These are phyloP conservation scores for Actinia equina DNA, from an alignment of 64 coral and sea anemone genomes.

Conservation along the genomic window DNA sequence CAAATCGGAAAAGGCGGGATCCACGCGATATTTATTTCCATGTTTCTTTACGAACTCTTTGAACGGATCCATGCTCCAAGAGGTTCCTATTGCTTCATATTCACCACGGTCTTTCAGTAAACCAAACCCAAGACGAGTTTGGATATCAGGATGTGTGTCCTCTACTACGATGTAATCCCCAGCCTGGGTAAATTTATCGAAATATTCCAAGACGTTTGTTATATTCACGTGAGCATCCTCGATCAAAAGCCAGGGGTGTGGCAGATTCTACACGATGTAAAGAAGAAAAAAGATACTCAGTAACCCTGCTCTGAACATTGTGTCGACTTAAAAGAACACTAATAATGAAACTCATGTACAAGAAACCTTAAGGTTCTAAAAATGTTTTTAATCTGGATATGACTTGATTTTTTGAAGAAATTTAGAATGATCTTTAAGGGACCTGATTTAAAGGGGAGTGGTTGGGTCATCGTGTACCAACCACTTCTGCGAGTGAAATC, in stretches of 20 bases:
- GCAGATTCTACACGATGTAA: slow-evolving; percentile 16
- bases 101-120: slow-evolving; percentile 7
- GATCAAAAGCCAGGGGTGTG: slow-evolving; percentile 51
- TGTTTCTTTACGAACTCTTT: slow-evolving; percentile 39
- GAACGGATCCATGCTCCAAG: background rate
- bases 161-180: slow-evolving; percentile 58
- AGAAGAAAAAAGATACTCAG: background rate
- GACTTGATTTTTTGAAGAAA: no score
- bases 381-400: no score
- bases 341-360: no score
- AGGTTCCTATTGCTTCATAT: background rate
- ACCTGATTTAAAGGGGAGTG: no score
- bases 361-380: no score
- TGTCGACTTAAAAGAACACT: no score
- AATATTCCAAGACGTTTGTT: slow-evolving; percentile 27
- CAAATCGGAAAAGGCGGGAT: slow-evolving; percentile 40
- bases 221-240: slow-evolving; percentile 62
- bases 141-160: slow-evolving; percentile 36
- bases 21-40: slow-evolving; percentile 45
- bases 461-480: no score
- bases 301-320: no score
- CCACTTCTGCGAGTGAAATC: no score
- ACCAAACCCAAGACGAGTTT: background rate
- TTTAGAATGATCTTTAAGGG: no score
- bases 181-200: slow-evolving; percentile 28